Conservation (phyloP, 2,797 vertebrate genomes). For the Tolypeutes matacus region DNA sequence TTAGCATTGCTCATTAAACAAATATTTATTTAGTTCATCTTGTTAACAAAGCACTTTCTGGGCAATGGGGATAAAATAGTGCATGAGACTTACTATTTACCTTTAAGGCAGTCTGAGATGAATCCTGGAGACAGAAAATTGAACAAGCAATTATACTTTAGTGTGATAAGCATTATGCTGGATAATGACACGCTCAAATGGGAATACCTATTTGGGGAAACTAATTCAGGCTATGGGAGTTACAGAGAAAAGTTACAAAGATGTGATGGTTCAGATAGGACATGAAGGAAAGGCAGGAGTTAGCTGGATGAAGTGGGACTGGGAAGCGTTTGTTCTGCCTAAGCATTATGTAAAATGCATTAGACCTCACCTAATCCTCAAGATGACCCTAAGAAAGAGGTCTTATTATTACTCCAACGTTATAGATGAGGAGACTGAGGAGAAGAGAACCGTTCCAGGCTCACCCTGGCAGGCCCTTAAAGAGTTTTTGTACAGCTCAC, state of each 20-base stretch:
- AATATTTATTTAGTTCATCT: background rate
- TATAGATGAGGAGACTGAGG: background rate
- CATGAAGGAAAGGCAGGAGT: background rate
- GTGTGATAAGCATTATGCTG: background rate
- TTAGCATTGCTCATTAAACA: background rate
- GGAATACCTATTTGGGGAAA: background rate
- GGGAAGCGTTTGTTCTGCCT: background rate
- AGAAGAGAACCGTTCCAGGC: background rate
- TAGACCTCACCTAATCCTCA: background rate
- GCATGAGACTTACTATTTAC: background rate
- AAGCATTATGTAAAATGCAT: background rate
- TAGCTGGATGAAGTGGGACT: background rate
- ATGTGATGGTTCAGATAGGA: background rate
- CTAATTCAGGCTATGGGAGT: background rate
- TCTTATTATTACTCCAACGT: background rate
- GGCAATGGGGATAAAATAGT: background rate
- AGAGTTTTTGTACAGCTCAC: background rate
- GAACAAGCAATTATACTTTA: background rate
- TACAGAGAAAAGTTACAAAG: conserved; percentile 18
- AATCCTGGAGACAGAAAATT: background rate
- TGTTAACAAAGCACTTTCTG: background rate
- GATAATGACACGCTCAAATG: background rate
- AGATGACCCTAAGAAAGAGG: background rate
- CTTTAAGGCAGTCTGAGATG: background rate
- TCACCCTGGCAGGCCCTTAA: background rate